These are phyloP conservation scores for Sinocyclocheilus maitianheensis DNA, from an alignment of 2,113 vertebrate species.

Conservation along the genomic window DNA sequence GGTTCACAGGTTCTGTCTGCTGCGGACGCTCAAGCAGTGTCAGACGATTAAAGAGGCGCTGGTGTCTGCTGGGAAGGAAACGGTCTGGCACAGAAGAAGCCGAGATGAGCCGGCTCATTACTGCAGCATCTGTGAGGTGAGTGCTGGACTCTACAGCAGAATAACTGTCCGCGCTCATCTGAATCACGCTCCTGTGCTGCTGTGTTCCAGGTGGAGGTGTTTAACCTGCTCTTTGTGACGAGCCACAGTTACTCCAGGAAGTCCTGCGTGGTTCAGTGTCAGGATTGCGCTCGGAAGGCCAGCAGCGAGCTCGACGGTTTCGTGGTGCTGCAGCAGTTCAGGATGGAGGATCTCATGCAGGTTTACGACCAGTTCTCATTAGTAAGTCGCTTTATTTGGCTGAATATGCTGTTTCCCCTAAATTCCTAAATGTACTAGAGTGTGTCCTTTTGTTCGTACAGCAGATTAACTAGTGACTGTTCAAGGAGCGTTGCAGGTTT, in stretches of 20 bases:
- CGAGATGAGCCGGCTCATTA: slow-evolving; percentile 97
- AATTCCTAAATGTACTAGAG: neutral
- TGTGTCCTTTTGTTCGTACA: neutral
- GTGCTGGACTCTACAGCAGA: neutral
- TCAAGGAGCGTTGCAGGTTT: no score
- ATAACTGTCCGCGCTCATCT: neutral
- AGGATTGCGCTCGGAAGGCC: slow-evolving; percentile 96
- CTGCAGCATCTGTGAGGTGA: slow-evolving; percentile 97
- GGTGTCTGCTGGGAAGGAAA: slow-evolving; percentile 87
- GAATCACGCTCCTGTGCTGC: neutral
- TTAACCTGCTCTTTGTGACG: slow-evolving; percentile 95
- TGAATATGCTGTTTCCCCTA: neutral
- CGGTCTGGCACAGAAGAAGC: slow-evolving; percentile 86
- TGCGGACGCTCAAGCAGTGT: slow-evolving; percentile 95
- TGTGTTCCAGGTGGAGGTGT: slow-evolving; percentile 90
- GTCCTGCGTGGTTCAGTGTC: slow-evolving; percentile 93
- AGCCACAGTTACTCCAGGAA: slow-evolving; percentile 92
- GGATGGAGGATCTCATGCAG: slow-evolving; percentile 96
- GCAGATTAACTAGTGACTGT: no score
- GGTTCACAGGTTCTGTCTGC: slow-evolving; percentile 87
- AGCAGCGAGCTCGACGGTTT: slow-evolving; percentile 91
- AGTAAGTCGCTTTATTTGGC: slow-evolving; percentile 77
- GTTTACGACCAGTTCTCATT: slow-evolving; percentile 98
- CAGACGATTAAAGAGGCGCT: slow-evolving; percentile 93
- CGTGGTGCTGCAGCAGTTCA: slow-evolving; percentile 97